Percentiles rank a stretch among this genome's conserved stretches.
Conservation (phyloP, 2,888 invertebrate genomes). For the Eilema sororculum region DNA sequence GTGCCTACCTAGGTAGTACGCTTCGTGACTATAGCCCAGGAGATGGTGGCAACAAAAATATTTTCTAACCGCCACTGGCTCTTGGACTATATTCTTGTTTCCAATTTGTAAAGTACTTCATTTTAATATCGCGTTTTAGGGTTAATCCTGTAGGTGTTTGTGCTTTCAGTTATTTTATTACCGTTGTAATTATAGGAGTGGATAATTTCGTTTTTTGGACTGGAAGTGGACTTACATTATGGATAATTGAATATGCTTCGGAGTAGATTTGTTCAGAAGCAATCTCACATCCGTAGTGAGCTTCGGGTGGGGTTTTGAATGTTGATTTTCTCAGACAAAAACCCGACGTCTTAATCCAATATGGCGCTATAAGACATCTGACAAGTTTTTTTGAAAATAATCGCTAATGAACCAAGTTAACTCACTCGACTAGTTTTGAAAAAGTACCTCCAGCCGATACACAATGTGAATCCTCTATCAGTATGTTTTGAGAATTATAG, state of each 20-base stretch:
- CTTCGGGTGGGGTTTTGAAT: not conserved
- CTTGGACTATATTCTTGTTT: constrained; percentile 57
- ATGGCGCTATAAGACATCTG: too few relatives aligned
- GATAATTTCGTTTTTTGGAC: constrained; percentile 16
- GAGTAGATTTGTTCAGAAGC: not conserved
- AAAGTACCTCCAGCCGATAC: not conserved
- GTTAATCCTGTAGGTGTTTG: constrained; percentile 51
- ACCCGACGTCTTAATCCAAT: too few relatives aligned
- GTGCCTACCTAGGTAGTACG: constrained; percentile 78
- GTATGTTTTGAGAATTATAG: constrained; percentile 8
- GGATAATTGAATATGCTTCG: not conserved
- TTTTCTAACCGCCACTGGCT: constrained; percentile 44
- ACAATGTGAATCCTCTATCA: constrained; percentile 7
- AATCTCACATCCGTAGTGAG: not conserved
- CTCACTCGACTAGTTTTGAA: not conserved
- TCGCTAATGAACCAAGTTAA: too few relatives aligned
- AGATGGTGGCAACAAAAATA: constrained; percentile 41
- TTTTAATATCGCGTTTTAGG: constrained; percentile 53
- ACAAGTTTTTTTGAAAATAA: too few relatives aligned
- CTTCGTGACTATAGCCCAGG: constrained; percentile 55
- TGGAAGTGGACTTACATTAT: constrained; percentile 26
- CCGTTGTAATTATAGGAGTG: constrained; percentile 18
- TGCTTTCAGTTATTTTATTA: constrained; percentile 56
- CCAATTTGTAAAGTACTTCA: constrained; percentile 65
- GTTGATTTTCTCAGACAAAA: not conserved